Evolutionary conservation across 2,888 invertebrate genomes (phyloP).

Genomic region (Acronicta psi): DNA sequence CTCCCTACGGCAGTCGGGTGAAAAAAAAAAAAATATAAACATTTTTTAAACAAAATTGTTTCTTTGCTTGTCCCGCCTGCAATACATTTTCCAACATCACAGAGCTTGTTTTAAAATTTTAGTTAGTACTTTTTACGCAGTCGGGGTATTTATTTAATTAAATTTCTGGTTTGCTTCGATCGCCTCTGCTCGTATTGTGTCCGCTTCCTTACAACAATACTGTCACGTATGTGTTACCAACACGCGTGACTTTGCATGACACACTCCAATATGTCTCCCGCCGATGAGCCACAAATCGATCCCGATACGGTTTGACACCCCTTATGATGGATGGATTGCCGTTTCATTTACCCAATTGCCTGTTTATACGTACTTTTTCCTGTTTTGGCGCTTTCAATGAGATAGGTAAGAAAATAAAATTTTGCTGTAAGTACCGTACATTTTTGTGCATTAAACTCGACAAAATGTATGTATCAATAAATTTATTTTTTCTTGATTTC

Average conservation of each 20-base stretch:
- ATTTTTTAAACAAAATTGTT: no score
- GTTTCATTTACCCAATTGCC: conserved; percentile 64
- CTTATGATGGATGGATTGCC: conserved; percentile 66
- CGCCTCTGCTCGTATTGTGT: neutral
- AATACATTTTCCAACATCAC: no score
- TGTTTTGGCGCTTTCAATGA: conserved; percentile 26
- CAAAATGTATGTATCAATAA: no score
- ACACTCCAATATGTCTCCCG: conserved; percentile 63
- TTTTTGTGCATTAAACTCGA: no score
- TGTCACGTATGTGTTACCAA: conserved; percentile 50
- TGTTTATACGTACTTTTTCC: conserved; percentile 47
- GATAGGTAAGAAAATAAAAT: conserved; percentile 10
- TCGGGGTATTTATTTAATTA: no score
- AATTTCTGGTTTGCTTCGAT: neutral
- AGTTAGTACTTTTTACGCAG: no score
- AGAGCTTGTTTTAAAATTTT: no score
- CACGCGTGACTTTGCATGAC: conserved; percentile 71
- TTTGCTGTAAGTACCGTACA: no score
- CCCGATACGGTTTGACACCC: conserved; percentile 58
- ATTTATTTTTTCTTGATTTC: no score
- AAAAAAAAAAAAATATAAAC: no score
- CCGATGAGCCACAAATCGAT: conserved; percentile 64
- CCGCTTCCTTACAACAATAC: conserved; percentile 29
- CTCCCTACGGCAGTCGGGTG: no score
- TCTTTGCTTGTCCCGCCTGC: no score